Base-by-base conservation (phyloP, 92 coral and sea anemone genomes). In the Porites evermanni region DNA sequence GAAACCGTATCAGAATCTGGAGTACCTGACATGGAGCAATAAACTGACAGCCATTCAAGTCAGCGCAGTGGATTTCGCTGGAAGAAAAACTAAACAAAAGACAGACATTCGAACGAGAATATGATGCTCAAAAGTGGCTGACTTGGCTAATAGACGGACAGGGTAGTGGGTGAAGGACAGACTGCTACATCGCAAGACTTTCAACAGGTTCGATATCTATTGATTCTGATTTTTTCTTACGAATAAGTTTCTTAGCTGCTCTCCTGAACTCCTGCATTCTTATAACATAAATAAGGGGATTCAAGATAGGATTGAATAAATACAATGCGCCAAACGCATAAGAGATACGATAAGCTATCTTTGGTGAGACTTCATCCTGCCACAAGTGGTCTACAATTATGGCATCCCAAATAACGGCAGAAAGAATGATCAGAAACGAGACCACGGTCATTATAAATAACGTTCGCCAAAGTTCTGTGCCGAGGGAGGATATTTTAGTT, bases 221-320 rank as follows among this genome's bases (percentile, higher is more conserved):
- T 63, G 17, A 63, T 19, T 18, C 66, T 63, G 66, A 6, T 14
- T 18, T 63, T 2, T 13, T 63, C 18, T 63, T 63, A 63, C 66
- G 17, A 63, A 63, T 63, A 18, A 63, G 66, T 63, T 63, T 19
- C 66, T 63, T 63, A 13, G 60, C 60, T 54, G 60, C 60, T 38
- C 59, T 75, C 13, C 79, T 75, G 29, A 75, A 75, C 38, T 19
- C 65, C 17, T 26, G 65, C 79, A 58, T 75, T 53, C 79, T 59
- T 54, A 75, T 50, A 51, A 68, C 92, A 73, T 79, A 85, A 54
- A 90, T 69, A 19, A 85, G 78, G 23, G 79, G 38, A 53, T 79
- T 44, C 51, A 83, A 71, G 16, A 87, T 38, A 75, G 79, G 58
- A 20, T 56, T 75, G 5, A 67, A 50, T 4, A 23, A 75, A 53